A percentile compares a stretch with the other conserved stretches of the same genome.
Conservation (phyloP, 2,113 vertebrate species). For the Tragelaphus imberbis region DNA sequence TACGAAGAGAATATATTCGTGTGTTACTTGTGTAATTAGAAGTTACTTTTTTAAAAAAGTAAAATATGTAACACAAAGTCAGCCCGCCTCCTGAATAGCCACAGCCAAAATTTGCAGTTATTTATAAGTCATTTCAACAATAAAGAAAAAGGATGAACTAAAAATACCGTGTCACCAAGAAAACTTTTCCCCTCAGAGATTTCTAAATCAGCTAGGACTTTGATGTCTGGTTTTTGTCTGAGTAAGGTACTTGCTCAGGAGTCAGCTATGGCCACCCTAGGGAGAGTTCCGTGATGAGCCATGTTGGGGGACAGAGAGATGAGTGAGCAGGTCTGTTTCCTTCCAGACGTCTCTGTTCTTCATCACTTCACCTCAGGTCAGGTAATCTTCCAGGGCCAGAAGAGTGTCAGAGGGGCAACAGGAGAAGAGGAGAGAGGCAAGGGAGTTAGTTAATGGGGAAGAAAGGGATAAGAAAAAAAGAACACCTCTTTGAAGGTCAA, state of each 20-base stretch:
- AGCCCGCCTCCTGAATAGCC: neutral
- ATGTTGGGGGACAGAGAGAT: neutral
- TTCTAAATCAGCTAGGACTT: neutral
- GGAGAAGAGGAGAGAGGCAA: too few relatives aligned
- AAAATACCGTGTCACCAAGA: neutral
- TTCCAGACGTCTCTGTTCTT: neutral
- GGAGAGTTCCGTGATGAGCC: neutral
- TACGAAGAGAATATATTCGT: neutral
- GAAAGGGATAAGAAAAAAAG: neutral
- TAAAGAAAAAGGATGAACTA: slow-evolving; percentile 9
- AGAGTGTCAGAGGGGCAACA: neutral
- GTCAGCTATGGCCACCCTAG: neutral
- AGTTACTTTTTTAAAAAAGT: neutral
- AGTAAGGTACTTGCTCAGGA: neutral
- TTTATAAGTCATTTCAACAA: slow-evolving; percentile 10
- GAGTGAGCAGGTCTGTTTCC: neutral
- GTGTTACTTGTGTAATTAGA: neutral
- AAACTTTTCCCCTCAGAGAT: neutral
- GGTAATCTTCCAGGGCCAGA: neutral
- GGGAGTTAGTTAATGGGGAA: neutral
- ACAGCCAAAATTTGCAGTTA: neutral
- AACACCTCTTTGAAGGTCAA: neutral
- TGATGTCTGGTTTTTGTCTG: neutral
- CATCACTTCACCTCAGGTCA: neutral
- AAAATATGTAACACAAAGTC: neutral